phyloP scores from a whole-genome alignment of 2,797 vertebrate species.

The Triplophysa bombifrons region DNA sequence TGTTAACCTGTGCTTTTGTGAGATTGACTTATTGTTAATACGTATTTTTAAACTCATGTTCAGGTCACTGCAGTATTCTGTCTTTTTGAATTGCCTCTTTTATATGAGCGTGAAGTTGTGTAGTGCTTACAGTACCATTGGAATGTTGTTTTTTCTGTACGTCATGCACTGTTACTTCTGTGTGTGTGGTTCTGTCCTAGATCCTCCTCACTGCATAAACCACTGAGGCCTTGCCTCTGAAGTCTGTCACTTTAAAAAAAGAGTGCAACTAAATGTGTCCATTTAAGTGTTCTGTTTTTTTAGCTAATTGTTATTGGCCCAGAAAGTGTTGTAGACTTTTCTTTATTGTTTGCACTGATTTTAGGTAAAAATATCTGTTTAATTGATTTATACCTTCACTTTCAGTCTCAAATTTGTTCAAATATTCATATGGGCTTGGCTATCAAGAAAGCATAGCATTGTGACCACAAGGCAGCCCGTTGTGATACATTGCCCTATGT shows the following conservation, averaged over 20 bases:
- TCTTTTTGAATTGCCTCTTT: slow-evolving; percentile 48
- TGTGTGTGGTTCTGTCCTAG: slow-evolving; percentile 12
- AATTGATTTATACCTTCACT: background rate
- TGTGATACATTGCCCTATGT: no score
- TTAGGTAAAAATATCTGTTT: background rate
- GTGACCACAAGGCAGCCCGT: background rate
- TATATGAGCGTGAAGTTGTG: slow-evolving; percentile 45
- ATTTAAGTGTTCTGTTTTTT: background rate
- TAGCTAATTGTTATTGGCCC: background rate
- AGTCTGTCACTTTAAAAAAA: background rate
- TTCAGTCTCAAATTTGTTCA: background rate
- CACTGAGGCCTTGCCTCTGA: slow-evolving; percentile 18
- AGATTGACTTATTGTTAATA: slow-evolving; percentile 34
- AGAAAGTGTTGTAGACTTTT: background rate
- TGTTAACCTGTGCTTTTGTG: slow-evolving; percentile 49
- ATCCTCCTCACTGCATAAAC: slow-evolving; percentile 22
- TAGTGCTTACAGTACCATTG: slow-evolving; percentile 57
- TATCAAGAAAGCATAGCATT: background rate
- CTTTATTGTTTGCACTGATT: slow-evolving; percentile 4
- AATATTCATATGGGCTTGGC: background rate
- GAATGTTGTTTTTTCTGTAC: slow-evolving; percentile 45
- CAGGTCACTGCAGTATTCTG: slow-evolving; percentile 36
- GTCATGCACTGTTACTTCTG: slow-evolving; percentile 38
- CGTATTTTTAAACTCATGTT: slow-evolving; percentile 42
- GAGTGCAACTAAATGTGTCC: background rate